Evolutionary conservation across 1,140 invertebrate genomes (phyloP).

Genomic region (Apolygus lucorum): DNA sequence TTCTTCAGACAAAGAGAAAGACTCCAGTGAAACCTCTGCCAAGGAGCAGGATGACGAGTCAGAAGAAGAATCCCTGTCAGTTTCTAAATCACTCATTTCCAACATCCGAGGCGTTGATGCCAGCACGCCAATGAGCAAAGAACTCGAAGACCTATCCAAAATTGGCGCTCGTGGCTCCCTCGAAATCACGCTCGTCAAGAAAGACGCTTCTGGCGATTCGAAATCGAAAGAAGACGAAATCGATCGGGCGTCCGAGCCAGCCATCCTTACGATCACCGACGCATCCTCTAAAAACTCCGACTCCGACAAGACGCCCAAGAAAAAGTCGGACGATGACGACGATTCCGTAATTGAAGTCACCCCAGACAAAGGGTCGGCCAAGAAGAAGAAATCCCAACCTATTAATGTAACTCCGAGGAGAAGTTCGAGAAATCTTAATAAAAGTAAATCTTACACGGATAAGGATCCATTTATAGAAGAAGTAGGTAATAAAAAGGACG

Average conservation of each 20-base stretch:
- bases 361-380: slow-evolving; percentile 39
- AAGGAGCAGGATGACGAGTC: not conserved
- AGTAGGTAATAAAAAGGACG: slow-evolving; percentile 25
- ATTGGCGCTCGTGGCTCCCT: slow-evolving; percentile 20
- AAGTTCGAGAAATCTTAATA: slow-evolving; percentile 53
- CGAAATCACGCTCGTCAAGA: slow-evolving; percentile 24
- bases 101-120: not conserved
- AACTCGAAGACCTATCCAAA: slow-evolving; percentile 23
- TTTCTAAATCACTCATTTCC: slow-evolving; percentile 31
- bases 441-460: slow-evolving; percentile 50
- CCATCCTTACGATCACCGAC: slow-evolving; percentile 5
- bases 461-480: slow-evolving; percentile 49
- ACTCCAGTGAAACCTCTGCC: not conserved
- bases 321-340: slow-evolving; percentile 30
- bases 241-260: slow-evolving; percentile 5
- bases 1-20: slow-evolving; percentile 32
- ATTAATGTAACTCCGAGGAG: slow-evolving; percentile 46
- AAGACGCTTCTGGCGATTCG: not conserved
- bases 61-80: slow-evolving; percentile 26
- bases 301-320: slow-evolving; percentile 38
- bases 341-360: slow-evolving; percentile 33
- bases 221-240: slow-evolving; percentile 4
- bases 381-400: slow-evolving; percentile 40
- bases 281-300: not conserved
- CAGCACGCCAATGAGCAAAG: slow-evolving; percentile 17